A percentile compares a stretch with the other conserved stretches of the same genome.
Evolutionary conservation across 2,113 vertebrate species (phyloP).

Genomic region (Cryptomyrus ogoouensis): DNA sequence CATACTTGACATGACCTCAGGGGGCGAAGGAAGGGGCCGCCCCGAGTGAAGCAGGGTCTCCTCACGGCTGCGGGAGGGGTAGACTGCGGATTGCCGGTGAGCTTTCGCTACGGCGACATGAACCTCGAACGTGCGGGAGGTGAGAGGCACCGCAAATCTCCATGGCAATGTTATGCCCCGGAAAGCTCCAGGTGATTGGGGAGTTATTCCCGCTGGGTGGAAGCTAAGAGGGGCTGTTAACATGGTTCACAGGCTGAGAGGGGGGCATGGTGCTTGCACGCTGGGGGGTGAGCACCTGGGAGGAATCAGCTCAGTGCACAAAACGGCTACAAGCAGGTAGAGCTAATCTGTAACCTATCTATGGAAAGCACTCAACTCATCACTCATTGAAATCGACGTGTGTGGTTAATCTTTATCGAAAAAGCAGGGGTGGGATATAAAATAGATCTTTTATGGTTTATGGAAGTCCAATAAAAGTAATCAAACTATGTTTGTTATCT

Average conservation of each 20-base stretch:
- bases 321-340: neutral
- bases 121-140: neutral
- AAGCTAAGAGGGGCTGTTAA: neutral
- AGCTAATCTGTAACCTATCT: neutral
- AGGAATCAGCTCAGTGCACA: neutral
- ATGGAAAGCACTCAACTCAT: neutral
- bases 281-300: neutral
- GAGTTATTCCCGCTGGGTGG: neutral
- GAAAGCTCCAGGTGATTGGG: neutral
- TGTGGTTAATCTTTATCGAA: neutral
- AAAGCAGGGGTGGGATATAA: neutral
- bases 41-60: neutral
- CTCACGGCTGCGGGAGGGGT: neutral
- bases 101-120: neutral
- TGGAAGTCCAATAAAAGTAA: neutral
- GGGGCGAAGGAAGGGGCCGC: neutral
- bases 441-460: neutral
- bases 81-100: neutral
- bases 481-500: neutral
- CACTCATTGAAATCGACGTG: neutral
- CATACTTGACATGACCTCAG: neutral
- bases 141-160: neutral
- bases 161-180: neutral
- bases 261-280: neutral
- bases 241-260: neutral